Conservation (phyloP, 1,140 invertebrate genomes). For the Phocides pigmalion region DNA sequence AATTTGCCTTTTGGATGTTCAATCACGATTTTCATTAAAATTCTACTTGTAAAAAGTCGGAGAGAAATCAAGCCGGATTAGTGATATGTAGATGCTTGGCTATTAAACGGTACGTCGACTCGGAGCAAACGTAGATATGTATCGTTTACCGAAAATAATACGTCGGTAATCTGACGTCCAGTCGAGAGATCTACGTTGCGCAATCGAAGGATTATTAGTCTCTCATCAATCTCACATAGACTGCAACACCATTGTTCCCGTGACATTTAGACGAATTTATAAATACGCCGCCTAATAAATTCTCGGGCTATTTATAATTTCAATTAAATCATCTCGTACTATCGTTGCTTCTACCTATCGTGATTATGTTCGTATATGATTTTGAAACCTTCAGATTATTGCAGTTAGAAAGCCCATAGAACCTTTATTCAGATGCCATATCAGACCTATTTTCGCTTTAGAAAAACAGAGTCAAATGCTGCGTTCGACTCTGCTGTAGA, state of each 20-base stretch:
- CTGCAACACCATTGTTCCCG: slow-evolving; percentile 73
- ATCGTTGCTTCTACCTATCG: not conserved
- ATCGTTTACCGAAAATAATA: slow-evolving; percentile 80
- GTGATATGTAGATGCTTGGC: slow-evolving; percentile 53
- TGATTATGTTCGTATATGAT: not conserved
- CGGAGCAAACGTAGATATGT: slow-evolving; percentile 58
- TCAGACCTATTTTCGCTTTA: too few species aligned
- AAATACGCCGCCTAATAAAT: slow-evolving; percentile 71
- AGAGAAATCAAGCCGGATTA: slow-evolving; percentile 65
- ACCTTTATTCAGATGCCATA: too few species aligned
- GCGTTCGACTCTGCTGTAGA: too few species aligned
- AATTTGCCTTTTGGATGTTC: slow-evolving; percentile 56
- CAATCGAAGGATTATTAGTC: slow-evolving; percentile 72
- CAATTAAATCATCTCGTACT: slow-evolving; percentile 24
- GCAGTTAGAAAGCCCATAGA: too few species aligned
- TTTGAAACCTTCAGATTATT: too few species aligned
- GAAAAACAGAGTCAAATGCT: too few species aligned
- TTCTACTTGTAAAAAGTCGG: slow-evolving; percentile 45
- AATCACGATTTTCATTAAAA: slow-evolving; percentile 64
- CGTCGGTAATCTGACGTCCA: slow-evolving; percentile 67
- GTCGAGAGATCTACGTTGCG: slow-evolving; percentile 60
- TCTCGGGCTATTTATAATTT: slow-evolving; percentile 50
- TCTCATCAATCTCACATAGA: slow-evolving; percentile 80
- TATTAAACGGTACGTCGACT: slow-evolving; percentile 71
- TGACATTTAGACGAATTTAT: slow-evolving; percentile 80